Conservation (phyloP, 2,797 vertebrate species). For the Schizopygopsis pylzovi region DNA sequence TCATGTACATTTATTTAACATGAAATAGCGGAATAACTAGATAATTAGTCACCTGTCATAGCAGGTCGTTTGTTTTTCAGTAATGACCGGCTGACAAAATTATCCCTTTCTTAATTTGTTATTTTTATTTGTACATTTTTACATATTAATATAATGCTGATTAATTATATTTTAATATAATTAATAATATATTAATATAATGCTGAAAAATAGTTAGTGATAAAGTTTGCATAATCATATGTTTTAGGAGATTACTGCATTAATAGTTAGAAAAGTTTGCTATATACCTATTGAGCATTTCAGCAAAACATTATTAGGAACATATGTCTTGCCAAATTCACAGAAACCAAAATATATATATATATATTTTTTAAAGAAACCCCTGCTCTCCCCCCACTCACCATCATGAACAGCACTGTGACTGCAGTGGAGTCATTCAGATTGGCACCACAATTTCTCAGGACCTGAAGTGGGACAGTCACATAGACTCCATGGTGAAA, state of each 20-base stretch:
- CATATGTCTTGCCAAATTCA: background rate
- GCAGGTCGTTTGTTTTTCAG: background rate
- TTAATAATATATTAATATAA: background rate
- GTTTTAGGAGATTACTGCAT: background rate
- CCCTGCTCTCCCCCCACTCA: no score
- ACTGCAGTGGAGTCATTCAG: no score
- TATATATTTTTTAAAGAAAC: no score
- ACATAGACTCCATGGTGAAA: no score
- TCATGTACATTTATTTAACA: background rate
- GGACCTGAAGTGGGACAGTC: no score
- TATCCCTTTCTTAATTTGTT: background rate
- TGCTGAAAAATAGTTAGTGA: background rate
- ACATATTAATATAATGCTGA: no score
- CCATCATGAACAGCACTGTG: no score
- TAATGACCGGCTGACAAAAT: background rate
- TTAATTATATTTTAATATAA: no score
- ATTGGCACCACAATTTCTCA: no score
- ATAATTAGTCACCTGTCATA: background rate
- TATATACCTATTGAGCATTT: background rate
- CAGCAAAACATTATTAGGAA: background rate
- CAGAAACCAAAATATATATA: background rate
- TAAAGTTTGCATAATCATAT: background rate
- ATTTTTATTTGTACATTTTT: background rate
- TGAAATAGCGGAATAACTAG: background rate
- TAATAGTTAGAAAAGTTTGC: background rate